Percentiles rank a stretch among this genome's conserved stretches.
Evolutionary conservation across 2,888 invertebrate genomes (phyloP).

Genomic region (Morinoia aosen): DNA sequence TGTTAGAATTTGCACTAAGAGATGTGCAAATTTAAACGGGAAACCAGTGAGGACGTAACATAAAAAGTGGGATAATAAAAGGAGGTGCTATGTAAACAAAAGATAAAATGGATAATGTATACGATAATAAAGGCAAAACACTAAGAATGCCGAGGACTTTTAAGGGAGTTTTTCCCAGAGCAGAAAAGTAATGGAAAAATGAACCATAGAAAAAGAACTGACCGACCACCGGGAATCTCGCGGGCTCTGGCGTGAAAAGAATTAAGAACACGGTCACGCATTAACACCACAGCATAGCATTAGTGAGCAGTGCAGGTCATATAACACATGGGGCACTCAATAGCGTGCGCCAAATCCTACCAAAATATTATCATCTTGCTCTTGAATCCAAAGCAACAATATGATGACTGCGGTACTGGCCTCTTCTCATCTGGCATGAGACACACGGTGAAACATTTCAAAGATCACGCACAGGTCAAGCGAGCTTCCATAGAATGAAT

Average conservation of each 20-base stretch:
- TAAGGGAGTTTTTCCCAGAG: not conserved
- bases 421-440: not conserved
- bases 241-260: conserved; percentile 8
- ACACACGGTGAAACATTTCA: not conserved
- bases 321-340: not conserved
- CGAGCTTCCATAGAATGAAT: not conserved
- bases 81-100: not conserved
- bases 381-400: not conserved
- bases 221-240: conserved; percentile 19
- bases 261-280: conserved; percentile 18
- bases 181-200: not conserved
- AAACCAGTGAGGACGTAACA: not conserved
- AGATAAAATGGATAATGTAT: not conserved
- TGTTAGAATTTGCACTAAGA: not conserved
- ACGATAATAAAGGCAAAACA: conserved; percentile 3
- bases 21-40: not conserved
- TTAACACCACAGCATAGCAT: conserved; percentile 12
- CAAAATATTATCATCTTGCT: not conserved
- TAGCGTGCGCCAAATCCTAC: not conserved
- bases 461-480: not conserved
- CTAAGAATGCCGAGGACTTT: not conserved
- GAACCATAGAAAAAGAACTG: conserved; percentile 18
- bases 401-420: not conserved
- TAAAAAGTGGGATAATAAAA: not conserved
- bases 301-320: not conserved